These are phyloP conservation scores for Mallotus villosus DNA, from an alignment of 2,797 vertebrate species.

Conservation along the genomic window DNA sequence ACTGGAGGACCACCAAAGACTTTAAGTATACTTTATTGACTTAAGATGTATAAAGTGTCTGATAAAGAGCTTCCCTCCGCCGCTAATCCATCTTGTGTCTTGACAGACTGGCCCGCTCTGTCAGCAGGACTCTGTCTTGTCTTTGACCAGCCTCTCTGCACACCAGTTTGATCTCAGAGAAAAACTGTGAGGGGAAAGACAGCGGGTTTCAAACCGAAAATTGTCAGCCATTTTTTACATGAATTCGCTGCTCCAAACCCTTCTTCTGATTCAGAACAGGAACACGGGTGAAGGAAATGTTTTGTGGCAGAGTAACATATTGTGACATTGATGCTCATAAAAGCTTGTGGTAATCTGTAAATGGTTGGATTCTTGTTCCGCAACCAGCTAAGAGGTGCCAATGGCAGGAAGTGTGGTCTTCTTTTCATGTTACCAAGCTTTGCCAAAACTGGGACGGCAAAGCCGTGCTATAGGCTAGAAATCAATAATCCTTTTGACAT, in stretches of 20 bases:
- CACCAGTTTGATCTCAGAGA: background rate
- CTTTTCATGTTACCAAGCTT: conserved; percentile 10
- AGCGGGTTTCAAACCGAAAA: background rate
- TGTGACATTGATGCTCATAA: conserved; percentile 38
- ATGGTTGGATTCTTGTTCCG: conserved; percentile 39
- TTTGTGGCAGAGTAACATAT: conserved; percentile 53
- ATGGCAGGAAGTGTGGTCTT: conserved; percentile 35
- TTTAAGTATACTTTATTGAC: conserved; percentile 68
- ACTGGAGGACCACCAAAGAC: conserved; percentile 75
- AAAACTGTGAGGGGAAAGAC: background rate
- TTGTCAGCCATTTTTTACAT: no score
- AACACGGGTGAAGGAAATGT: conserved; percentile 6
- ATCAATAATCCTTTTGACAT: conserved; percentile 55
- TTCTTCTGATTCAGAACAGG: conserved; percentile 31
- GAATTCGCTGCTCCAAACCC: no score
- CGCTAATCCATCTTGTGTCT: conserved; percentile 51
- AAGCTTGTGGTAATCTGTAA: conserved; percentile 52
- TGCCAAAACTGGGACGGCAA: conserved; percentile 53
- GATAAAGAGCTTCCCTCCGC: conserved; percentile 69
- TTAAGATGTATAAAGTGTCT: conserved; percentile 64
- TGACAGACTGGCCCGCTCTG: conserved; percentile 48
- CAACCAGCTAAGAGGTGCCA: conserved; percentile 42
- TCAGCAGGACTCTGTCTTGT: conserved; percentile 23
- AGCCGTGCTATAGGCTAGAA: conserved; percentile 26
- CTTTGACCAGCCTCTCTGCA: conserved; percentile 13